Evolutionary conservation across 2,113 vertebrate genomes (phyloP).

Genomic region (Seriola aureovittata): DNA sequence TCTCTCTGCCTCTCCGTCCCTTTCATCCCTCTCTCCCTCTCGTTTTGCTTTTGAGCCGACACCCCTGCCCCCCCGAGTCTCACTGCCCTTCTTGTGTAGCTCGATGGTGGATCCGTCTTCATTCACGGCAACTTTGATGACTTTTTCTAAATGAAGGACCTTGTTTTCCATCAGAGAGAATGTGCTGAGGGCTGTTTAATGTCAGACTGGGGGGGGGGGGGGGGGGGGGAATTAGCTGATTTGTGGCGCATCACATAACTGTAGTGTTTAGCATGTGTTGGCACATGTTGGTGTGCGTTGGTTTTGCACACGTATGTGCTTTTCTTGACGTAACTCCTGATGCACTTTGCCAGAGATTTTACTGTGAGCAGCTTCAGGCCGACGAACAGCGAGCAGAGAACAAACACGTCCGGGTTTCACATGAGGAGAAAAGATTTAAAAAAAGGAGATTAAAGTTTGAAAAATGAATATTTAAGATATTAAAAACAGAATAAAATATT

Average conservation of each 20-base stretch:
- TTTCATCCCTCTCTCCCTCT: conserved; percentile 36
- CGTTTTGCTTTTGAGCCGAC: conserved; percentile 22
- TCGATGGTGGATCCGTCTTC: conserved; percentile 26
- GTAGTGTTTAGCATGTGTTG: conserved; percentile 38
- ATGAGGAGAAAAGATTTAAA: not conserved
- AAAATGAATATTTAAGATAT: conserved; percentile 55
- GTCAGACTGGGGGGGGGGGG: conserved; percentile 36
- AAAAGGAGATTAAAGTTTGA: not conserved
- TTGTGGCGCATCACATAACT: conserved; percentile 22
- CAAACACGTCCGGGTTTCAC: not conserved
- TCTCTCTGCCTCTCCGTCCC: conserved; percentile 35
- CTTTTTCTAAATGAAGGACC: conserved; percentile 48
- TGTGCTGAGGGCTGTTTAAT: conserved; percentile 58
- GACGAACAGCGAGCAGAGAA: conserved; percentile 45
- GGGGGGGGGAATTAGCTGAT: conserved; percentile 53
- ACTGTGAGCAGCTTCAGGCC: conserved; percentile 46
- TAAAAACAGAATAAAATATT: conserved; percentile 65
- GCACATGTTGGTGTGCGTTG: conserved; percentile 11
- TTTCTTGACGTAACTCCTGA: conserved; percentile 51
- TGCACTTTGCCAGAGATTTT: conserved; percentile 53
- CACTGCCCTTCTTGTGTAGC: conserved; percentile 12
- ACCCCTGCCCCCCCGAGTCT: not conserved
- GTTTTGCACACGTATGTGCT: conserved; percentile 19
- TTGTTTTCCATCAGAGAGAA: conserved; percentile 55
- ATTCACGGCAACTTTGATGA: conserved; percentile 27